Base-by-base conservation (phyloP, 2,113 vertebrate species). In the Siniperca knerii region DNA sequence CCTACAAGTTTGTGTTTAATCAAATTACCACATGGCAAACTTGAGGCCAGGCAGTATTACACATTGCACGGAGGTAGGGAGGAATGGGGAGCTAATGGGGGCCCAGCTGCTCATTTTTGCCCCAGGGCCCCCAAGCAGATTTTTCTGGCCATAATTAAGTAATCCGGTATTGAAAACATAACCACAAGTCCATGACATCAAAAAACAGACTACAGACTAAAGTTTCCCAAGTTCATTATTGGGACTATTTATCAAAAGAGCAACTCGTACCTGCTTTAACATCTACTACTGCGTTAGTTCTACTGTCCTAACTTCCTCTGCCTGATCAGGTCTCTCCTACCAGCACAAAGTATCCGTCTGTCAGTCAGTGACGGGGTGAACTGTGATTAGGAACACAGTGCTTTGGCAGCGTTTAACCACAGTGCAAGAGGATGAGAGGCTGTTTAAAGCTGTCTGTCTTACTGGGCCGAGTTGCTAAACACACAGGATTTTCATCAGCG, bases 401-500 rank as follows among this genome's bases (percentile, higher is more conserved):
- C 52, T 46, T 35, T 81, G 74, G 74, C 79, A 83, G 69, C 15
- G 1, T 42, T 50, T 79, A 77, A 75, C 46, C 37, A 18, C 48
- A 57, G 21, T 13, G 52, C 23, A 21, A 62, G 67, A 66, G 57
- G 44, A 73, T 29, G 42, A 75, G 35, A 76, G 44, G 79, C 68
- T 25, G 46, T 77, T 52, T 72, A 61, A 75, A 71, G n/a, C 66
- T 15, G 48, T 23, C 69, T 52, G 50, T 76, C 29, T 65, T 54
- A 68, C 48, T 25, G n/a, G 13, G 33, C 50, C 58, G 4, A 16
- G 11, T 25, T 10, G 64, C 25, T 42, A 52, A 62, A 74, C 54
- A 57, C 12, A 25, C 6, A 33, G 13, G 61, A 42, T n/a, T 61
- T 69, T 67, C 25, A 75, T 66, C 44, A 42, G 77, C 2, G n/a